A percentile compares a stretch with the other conserved stretches of the same genome.
These are phyloP conservation scores for Lysandra coridon DNA, from an alignment of 2,888 invertebrate species.

Conservation along the genomic window DNA sequence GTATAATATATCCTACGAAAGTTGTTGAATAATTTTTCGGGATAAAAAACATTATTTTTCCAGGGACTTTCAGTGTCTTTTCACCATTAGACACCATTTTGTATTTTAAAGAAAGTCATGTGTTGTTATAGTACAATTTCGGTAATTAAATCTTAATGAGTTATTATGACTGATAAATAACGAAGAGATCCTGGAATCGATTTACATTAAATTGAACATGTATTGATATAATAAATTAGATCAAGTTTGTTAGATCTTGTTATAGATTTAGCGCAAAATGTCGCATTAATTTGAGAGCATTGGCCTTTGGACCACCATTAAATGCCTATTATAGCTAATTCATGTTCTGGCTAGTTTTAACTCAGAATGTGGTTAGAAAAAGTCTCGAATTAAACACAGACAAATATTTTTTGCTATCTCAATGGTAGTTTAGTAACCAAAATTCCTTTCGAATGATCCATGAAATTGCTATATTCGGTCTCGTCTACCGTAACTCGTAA, in stretches of 20 bases:
- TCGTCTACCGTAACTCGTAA: not conserved
- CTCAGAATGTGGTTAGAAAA: too few relatives aligned
- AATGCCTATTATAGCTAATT: not conserved
- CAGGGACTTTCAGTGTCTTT: too few relatives aligned
- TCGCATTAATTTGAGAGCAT: not conserved
- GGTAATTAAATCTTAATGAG: not conserved
- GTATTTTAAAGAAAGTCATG: not conserved
- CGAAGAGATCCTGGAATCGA: not conserved
- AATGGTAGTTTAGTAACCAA: not conserved
- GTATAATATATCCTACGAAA: too few relatives aligned
- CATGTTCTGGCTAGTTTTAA: not conserved
- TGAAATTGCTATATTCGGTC: not conserved
- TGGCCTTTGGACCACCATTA: not conserved
- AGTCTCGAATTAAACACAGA: too few relatives aligned
- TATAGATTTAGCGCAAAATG: not conserved
- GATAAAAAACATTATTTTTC: too few relatives aligned
- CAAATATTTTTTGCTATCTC: not conserved
- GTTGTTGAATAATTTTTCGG: too few relatives aligned
- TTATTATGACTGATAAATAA: not conserved
- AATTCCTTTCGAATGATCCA: conserved; percentile 5
- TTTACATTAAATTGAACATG: not conserved
- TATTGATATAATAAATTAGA: not conserved
- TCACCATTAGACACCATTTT: too few relatives aligned
- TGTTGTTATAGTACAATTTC: not conserved
- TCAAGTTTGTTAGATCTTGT: not conserved